Conservation (phyloP, 1,140 invertebrate genomes). For the Hylyphantes graminicola region DNA sequence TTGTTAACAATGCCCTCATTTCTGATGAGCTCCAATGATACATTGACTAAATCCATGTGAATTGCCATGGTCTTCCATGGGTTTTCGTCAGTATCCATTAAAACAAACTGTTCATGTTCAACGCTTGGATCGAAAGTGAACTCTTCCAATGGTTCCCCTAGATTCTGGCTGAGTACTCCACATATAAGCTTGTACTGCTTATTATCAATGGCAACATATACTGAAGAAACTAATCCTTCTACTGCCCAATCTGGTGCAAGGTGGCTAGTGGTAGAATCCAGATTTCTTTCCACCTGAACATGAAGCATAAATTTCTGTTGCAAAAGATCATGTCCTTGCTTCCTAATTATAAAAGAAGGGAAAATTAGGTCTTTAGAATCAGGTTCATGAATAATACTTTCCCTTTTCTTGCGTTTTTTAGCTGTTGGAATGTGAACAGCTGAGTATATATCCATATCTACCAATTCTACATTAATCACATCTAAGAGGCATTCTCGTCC, state of each 20-base stretch:
- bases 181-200: slow-evolving; percentile 89
- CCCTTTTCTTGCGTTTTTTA: not conserved
- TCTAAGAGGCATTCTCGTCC: slow-evolving; percentile 75
- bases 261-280: slow-evolving; percentile 78
- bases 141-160: slow-evolving; percentile 88
- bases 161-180: slow-evolving; percentile 89
- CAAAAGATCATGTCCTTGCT: slow-evolving; percentile 71
- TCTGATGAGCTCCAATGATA: slow-evolving; percentile 78
- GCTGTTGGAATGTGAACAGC: slow-evolving; percentile 66
- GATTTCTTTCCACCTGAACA: slow-evolving; percentile 84
- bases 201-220: slow-evolving; percentile 84
- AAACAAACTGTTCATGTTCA: slow-evolving; percentile 63
- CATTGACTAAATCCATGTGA: slow-evolving; percentile 87
- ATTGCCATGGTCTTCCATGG: slow-evolving; percentile 82
- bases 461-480: slow-evolving; percentile 80
- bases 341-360: slow-evolving; percentile 46
- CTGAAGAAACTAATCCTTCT: slow-evolving; percentile 85
- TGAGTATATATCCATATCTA: slow-evolving; percentile 85
- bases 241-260: slow-evolving; percentile 87
- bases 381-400: not conserved
- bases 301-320: slow-evolving; percentile 83
- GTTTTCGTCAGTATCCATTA: slow-evolving; percentile 62
- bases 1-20: slow-evolving; percentile 67
- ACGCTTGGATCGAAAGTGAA: slow-evolving; percentile 56
- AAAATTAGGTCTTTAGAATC: slow-evolving; percentile 38